phyloP scores from a whole-genome alignment of 2,888 invertebrate genomes.

The Coremacera marginata region DNA sequence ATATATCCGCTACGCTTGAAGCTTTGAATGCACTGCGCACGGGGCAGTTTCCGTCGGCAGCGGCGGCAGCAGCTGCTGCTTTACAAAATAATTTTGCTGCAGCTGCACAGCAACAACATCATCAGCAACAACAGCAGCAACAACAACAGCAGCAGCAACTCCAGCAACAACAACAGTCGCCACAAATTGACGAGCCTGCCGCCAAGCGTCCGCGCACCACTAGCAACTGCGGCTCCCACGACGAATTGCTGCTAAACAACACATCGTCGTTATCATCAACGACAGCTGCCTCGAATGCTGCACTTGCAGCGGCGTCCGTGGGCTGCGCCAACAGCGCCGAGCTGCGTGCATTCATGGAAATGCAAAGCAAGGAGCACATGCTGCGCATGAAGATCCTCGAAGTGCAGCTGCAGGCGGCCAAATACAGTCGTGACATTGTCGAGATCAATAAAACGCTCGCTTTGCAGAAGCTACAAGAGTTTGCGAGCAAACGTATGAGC shows the following conservation, averaged over 20 bases:
- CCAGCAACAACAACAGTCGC: conserved; percentile 53
- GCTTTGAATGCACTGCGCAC: conserved; percentile 66
- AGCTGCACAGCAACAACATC: conserved; percentile 52
- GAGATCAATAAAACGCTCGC: conserved; percentile 75
- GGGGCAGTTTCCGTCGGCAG: conserved; percentile 65
- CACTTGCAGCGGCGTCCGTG: conserved; percentile 24
- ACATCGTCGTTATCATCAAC: conserved; percentile 36
- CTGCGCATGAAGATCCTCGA: conserved; percentile 69
- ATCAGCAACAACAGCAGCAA: conserved; percentile 48
- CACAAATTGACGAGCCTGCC: conserved; percentile 59
- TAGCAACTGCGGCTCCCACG: conserved; percentile 15
- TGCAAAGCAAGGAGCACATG: conserved; percentile 69
- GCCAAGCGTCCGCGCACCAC: conserved; percentile 44
- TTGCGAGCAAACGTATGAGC: conserved; percentile 65
- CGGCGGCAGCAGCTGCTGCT: conserved; percentile 64
- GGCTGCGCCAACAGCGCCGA: conserved; percentile 51
- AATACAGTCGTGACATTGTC: conserved; percentile 72
- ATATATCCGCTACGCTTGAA: conserved; percentile 68
- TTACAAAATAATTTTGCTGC: conserved; percentile 60
- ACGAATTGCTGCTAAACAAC: conserved; percentile 42
- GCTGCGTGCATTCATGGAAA: conserved; percentile 66
- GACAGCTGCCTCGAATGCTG: conserved; percentile 20
- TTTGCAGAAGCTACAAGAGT: conserved; percentile 72
- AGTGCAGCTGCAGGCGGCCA: conserved; percentile 69
- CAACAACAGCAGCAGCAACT: conserved; percentile 49